These are phyloP conservation scores for Hemicentrotus pulcherrimus DNA, from an alignment of 35 echinoderm and acorn worm species.

Conservation along the genomic window DNA sequence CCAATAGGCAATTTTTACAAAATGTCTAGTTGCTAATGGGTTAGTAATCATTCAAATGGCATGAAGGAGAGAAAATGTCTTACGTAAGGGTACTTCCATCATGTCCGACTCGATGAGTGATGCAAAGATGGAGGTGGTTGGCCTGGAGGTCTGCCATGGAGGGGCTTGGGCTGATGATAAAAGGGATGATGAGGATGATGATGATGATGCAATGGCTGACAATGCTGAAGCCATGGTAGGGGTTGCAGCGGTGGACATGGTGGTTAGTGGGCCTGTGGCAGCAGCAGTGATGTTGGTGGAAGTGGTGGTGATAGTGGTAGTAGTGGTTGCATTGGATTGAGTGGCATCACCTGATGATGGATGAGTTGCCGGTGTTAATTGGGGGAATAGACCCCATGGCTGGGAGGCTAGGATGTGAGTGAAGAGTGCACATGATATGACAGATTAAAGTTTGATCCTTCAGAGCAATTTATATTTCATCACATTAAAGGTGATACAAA, in stretches of 20 bases:
- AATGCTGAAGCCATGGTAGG: slow-evolving; percentile 12
- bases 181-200: slow-evolving; percentile 14
- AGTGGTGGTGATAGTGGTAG: slow-evolving; percentile 35
- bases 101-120: slow-evolving; percentile 36
- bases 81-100: slow-evolving; percentile 39
- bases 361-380: background rate
- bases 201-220: slow-evolving; percentile 35
- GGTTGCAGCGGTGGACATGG: slow-evolving; percentile 8
- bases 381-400: slow-evolving; percentile 2
- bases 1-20: too few species aligned
- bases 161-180: slow-evolving; percentile 19
- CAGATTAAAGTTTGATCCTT: background rate
- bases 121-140: slow-evolving; percentile 63
- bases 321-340: background rate
- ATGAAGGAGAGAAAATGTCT: background rate
- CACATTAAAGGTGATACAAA: too few species aligned
- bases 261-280: slow-evolving; percentile 27
- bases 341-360: slow-evolving; percentile 26
- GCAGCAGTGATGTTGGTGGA: slow-evolving; percentile 24
- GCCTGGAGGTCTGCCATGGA: slow-evolving; percentile 21
- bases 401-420: background rate
- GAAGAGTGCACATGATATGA: background rate
- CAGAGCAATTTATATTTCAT: too few species aligned
- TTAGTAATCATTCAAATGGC: background rate
- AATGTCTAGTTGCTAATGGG: too few species aligned